Base-by-base conservation (phyloP, 2,888 invertebrate species). In the Eubasilissa splendida region DNA sequence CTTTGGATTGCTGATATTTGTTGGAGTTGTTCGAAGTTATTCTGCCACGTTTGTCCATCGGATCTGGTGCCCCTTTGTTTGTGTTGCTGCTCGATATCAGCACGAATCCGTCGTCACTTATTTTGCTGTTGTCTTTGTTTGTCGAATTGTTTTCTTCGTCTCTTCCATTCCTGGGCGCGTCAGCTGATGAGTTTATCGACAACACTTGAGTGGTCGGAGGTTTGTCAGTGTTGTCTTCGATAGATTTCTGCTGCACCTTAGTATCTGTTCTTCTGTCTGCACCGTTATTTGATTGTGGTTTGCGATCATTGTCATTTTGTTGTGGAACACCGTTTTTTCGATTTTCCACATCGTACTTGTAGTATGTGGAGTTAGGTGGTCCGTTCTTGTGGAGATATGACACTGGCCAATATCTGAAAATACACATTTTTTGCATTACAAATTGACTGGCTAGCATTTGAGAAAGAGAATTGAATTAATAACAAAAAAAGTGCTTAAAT, bases 381-480 rank as follows among this genome's bases (percentile, higher is more conserved):
- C 93, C 92, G 81, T 94, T 93, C 86, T 93, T 93, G 86, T 96
- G 96, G 0, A 96, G 90, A 86, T 96, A 96, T 0, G 95, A 94
- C 22, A 96, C 94, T 0, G 96, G 96, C 95, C 96, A 96, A 84
- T 92, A 91, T 85, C 92, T 91, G 84, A 75, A 87, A 65, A 52
- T 84, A 76, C 73, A 65, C 58, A 42, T 5, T 4, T 42, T 2
- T 5, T 42, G 42, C 7, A 42, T 42, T 42, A 42, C 42, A 42
- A 42, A 7, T 4, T 42, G 42, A 42, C 22, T 22, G 22, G 22
- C 22, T 22, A 42, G 42, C 42, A 42, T 42, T 42, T 42, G 42
- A 42, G 42, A 42, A 42, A 42, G 4, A 42, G 7, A 42, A 42
- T 22, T 22, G 22, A 22, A 22, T 22, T 1, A 22, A 22, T 22